Evolutionary conservation across 2,888 invertebrate species (phyloP).

Genomic region (Caenorhabditis doughertyi): DNA sequence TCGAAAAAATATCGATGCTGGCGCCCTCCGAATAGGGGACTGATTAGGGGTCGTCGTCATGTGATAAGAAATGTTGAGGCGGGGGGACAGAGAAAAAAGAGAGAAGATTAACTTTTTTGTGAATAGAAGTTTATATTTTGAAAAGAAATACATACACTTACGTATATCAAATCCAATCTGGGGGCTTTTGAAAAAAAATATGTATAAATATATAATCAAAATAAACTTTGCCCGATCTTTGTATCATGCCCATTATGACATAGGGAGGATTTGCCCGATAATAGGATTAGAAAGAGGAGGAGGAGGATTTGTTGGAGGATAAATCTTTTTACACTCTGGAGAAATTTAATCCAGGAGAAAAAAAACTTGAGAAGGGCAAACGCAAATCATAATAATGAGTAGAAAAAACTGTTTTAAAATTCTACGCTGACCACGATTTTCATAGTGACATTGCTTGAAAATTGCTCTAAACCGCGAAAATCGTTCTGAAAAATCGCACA

Average conservation of each 20-base stretch:
- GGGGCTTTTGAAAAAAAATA: neutral
- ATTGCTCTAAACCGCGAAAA: too few species aligned
- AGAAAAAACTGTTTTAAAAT: too few species aligned
- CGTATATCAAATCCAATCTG: neutral
- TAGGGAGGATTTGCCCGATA: too few species aligned
- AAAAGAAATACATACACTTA: neutral
- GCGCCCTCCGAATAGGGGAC: neutral
- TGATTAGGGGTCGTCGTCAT: constrained; percentile 32
- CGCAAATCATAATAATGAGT: too few species aligned
- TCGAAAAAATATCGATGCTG: neutral
- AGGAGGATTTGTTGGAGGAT: constrained; percentile 1
- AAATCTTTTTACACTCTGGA: neutral
- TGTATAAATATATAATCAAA: neutral
- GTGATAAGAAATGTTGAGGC: constrained; percentile 21
- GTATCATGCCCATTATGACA: constrained; percentile 3
- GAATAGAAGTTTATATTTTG: neutral
- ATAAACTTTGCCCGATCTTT: constrained; percentile 19
- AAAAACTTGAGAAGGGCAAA: neutral
- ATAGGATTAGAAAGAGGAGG: neutral
- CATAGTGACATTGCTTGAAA: too few species aligned
- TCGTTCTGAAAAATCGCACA: too few species aligned
- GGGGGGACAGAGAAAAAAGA: neutral
- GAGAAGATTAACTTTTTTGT: constrained; percentile 21
- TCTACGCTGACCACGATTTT: too few species aligned
- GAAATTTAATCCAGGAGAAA: too few species aligned